Base-by-base conservation (phyloP, 1,140 invertebrate species). In the Schlechtendalia chinensis region DNA sequence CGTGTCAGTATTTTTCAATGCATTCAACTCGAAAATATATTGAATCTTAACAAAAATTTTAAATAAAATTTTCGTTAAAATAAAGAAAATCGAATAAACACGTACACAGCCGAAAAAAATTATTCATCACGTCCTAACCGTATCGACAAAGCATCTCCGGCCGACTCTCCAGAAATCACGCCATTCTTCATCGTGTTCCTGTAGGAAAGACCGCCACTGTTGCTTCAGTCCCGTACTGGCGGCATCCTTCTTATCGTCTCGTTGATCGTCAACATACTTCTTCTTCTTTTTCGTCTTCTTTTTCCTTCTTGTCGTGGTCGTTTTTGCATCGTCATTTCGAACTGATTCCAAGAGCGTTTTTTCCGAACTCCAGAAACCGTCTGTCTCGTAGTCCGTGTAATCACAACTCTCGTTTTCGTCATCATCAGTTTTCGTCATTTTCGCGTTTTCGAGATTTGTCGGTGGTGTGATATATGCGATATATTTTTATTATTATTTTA, bases 351-450 rank as follows among this genome's bases (percentile, higher is more conserved):
- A n/a, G 5, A 71, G 67, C 0, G 69, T 59, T 29, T 81, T 81
- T 17, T 71, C 72, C 24, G 82, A 63, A 65, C 83, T 83, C 83
- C 83, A 83, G 61, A 83, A 83, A 19, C 83, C 83, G 74, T 83
- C 83, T 0, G 75, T 79, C 56, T 79, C 75, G 58, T 79, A 79
- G 16, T 79, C 75, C 58, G 75, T 79, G 39, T 50, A 63, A 29
- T 50, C 47, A 50, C 75, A 79, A 47, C 75, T 79, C 22, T 79
- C 75, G 32, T 65, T 32, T 17, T 39, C 63, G 11, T 65, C 29
- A 16, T 56, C 72, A n/a, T 59, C 72, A 5, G 47, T 82, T 54
- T 80, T 77, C n/a, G 47, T 75, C 77, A 22, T 79, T 77, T 77
- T 45, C 6, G 16, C n/a, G 50, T 50, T 5, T 5, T 50, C 47